Evolutionary conservation across 2,888 invertebrate species (phyloP), one percentile per base, ranked within the genome.

Genomic region (Tuta absoluta): DNA sequence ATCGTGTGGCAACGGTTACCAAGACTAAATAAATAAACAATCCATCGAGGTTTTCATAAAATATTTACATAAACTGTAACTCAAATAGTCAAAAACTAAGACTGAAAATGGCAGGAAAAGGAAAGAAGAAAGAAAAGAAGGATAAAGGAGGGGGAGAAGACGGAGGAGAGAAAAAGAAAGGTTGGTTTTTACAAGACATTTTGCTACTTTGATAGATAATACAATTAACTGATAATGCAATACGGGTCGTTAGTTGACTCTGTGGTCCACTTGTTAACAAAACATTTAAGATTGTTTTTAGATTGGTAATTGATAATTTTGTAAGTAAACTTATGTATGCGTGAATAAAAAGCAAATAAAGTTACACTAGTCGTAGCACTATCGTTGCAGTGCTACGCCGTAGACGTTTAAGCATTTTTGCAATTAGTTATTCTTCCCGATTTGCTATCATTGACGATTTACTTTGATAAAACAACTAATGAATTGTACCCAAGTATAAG

Each of bases 141-240:
- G 51, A 53, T 23, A 53, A 53, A 53, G 51, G 48, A 8, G 48
- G 48, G 0, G 48, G 23, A 14, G 51, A 53, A 24, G 51, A 23
- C 23, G 49, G 49, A 2, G 51, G 51, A 24, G 51, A 53, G 51
- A 53, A 53, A 53, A 53, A 53, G 51, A 53, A 53, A 53, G 51
- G 51, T 53, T 11, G 24, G 12, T 24, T 14, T 12, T 12, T 45
- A 41, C 11, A 14, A 41, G 41, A n/a, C n/a, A n/a, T 41, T n/a
- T 11, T 8, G n/a, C 5, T 41, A 14, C 12, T n/a, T n/a, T 41
- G 12, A 14, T 1, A 1, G 12, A n/a, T 41, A n/a, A 14, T 41
- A n/a, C 0, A 38, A 38, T 38, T 2, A 38, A 11, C 12, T n/a
- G 3, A 41, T 14, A 33, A 10, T 7, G 33, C 10, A 8, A 8